A percentile compares a stretch with the other conserved stretches of the same genome.
phyloP scores from a whole-genome alignment of 2,888 invertebrate genomes.

The Schizaphis graminum region DNA sequence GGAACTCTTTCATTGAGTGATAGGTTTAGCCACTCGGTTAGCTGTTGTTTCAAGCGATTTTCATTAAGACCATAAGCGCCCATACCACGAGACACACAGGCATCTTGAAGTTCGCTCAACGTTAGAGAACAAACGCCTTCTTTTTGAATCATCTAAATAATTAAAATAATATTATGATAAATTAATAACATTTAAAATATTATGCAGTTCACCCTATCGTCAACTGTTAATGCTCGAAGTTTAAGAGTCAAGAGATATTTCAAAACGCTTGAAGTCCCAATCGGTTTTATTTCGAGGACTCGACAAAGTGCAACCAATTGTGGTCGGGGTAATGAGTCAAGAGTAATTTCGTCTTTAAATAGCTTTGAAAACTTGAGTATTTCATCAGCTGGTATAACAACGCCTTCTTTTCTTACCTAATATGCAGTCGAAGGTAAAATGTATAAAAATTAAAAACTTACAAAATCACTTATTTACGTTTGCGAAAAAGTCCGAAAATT shows the following conservation, averaged over 20 bases:
- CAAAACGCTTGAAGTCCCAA: constrained; percentile 92
- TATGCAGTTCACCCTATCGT: constrained; percentile 79
- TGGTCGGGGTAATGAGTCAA: constrained; percentile 91
- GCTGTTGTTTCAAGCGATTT: constrained; percentile 84
- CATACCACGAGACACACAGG: constrained; percentile 96
- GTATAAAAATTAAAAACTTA: not conserved
- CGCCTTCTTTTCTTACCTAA: constrained; percentile 82
- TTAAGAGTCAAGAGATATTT: constrained; percentile 94
- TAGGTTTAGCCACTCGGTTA: constrained; percentile 95
- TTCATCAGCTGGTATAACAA: constrained; percentile 86
- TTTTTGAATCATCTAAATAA: constrained; percentile 85
- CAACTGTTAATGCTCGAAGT: constrained; percentile 90
- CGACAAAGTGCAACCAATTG: constrained; percentile 94
- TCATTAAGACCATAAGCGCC: constrained; percentile 95
- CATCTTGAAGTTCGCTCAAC: constrained; percentile 90
- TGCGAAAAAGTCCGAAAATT: constrained; percentile 91
- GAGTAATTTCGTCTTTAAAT: constrained; percentile 97
- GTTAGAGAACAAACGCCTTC: constrained; percentile 93
- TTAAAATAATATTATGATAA: not conserved
- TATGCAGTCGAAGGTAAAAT: constrained; percentile 64
- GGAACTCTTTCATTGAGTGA: constrained; percentile 96
- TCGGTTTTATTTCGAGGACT: constrained; percentile 86
- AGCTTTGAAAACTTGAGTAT: constrained; percentile 96
- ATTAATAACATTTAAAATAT: constrained; percentile 20
- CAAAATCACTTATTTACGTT: constrained; percentile 74